Evolutionary conservation across 2,797 vertebrate species (phyloP).

Genomic region (Carapus acus): DNA sequence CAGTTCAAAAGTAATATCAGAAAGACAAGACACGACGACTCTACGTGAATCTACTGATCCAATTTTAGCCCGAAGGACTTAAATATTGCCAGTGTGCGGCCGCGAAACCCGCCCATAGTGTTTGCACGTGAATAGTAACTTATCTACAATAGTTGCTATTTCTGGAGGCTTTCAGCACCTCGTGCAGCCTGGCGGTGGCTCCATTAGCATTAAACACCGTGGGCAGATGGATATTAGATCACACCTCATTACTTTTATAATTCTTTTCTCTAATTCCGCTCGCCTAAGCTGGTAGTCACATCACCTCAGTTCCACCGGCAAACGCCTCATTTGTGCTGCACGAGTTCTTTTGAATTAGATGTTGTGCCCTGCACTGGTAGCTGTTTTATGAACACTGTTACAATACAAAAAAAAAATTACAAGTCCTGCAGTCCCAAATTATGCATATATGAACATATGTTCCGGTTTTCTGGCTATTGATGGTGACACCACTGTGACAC

Average conservation of each 20-base stretch:
- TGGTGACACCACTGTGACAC: constrained; percentile 3
- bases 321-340: constrained; percentile 8
- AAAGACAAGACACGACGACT: too few species aligned
- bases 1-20: too few species aligned
- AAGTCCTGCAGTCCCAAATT: not conserved
- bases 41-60: too few species aligned
- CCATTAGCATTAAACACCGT: constrained; percentile 11
- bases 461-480: constrained; percentile 6
- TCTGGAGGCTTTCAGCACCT: too few species aligned
- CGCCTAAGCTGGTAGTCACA: not conserved
- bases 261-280: not conserved
- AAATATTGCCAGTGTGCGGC: too few species aligned
- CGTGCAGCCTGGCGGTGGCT: too few species aligned
- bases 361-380: too few species aligned
- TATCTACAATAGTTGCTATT: too few species aligned
- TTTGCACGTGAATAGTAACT: too few species aligned
- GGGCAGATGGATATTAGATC: constrained; percentile 1
- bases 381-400: not conserved
- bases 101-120: too few species aligned
- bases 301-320: constrained; percentile 6
- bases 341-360: not conserved
- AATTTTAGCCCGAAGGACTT: too few species aligned
- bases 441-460: constrained; percentile 15
- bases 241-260: constrained; percentile 10
- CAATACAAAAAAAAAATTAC: too few species aligned